Evolutionary conservation across 2,113 vertebrate species (phyloP).

Genomic region (Gambusia affinis): DNA sequence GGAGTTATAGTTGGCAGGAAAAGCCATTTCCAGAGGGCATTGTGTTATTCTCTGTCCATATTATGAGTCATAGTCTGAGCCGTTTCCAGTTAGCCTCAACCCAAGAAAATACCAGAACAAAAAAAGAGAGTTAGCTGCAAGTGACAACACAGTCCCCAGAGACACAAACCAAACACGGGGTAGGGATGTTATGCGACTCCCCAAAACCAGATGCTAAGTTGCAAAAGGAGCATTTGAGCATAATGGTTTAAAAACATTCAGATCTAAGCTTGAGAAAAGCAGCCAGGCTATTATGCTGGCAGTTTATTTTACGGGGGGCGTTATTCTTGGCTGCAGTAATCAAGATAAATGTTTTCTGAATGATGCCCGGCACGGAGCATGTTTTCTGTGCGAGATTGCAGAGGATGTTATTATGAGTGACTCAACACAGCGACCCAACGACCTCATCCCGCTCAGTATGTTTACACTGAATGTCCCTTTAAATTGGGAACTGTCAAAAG

Average conservation of each 20-base stretch:
- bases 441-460: background rate
- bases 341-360: conserved; percentile 8
- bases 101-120: conserved; percentile 52
- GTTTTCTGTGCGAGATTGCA: background rate
- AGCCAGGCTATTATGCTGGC: background rate
- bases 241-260: background rate
- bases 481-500: background rate
- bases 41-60: conserved; percentile 47
- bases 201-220: background rate
- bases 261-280: background rate
- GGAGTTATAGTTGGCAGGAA: conserved; percentile 46
- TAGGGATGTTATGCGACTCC: background rate
- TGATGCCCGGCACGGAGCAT: background rate
- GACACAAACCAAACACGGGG: background rate
- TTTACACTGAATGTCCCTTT: background rate
- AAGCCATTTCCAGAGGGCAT: conserved; percentile 45
- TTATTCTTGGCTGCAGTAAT: background rate
- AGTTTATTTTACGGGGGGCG: background rate
- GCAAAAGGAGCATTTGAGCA: background rate
- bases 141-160: conserved; percentile 6
- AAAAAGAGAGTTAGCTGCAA: conserved; percentile 6
- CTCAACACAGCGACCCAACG: conserved; percentile 1
- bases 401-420: background rate
- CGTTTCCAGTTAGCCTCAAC: conserved; percentile 50
- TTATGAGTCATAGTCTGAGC: conserved; percentile 63